Base-by-base conservation (phyloP, 2,888 invertebrate species). In the Phorcus lineatus region DNA sequence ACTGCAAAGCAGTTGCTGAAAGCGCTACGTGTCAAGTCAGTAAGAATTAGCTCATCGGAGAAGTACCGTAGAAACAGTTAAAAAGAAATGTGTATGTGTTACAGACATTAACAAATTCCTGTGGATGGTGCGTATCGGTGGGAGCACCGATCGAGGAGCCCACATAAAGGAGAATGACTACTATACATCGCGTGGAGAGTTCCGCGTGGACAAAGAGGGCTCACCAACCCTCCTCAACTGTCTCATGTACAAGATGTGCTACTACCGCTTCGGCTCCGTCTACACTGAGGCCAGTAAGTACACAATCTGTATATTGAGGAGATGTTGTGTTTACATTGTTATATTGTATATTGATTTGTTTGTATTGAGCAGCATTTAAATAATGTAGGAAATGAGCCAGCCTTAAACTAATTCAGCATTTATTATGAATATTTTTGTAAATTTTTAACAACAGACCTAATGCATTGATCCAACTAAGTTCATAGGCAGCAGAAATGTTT, bases 241-340 rank as follows among this genome's bases (percentile, higher is more conserved):
- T 91, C 95, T 99, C 84, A 99, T 99, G 99, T 99, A 99, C 94
- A 99, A 99, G 95, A 97, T 99, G 97, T 98, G 98, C 94, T 99
- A 99, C 93, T 99, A 99, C 94, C 95, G 97, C 91, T 99, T 99
- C 93, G 99, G 98, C 11, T 96, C 97, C 90, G 97, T 98, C 83
- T 98, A 98, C 93, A 98, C 98, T 0, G 98, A 99, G 94, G 97
- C 97, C 90, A 96, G 97, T 96, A 87, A 93, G 94, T 86, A n/a
- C 47, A 9, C 47, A 13, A 1, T 1, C 47, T 9, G 7, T 11
- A 36, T 36, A 3, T 3, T 36, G 36, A 7, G 4, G 3, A 36
- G 36, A 7, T 6, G 7, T 36, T n/a, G n/a, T n/a, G n/a, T n/a
- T n/a, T n/a, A n/a, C n/a, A n/a, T n/a, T n/a, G n/a, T n/a, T n/a